phyloP scores from a whole-genome alignment of 2,797 vertebrate species.

The Merluccius polli region DNA sequence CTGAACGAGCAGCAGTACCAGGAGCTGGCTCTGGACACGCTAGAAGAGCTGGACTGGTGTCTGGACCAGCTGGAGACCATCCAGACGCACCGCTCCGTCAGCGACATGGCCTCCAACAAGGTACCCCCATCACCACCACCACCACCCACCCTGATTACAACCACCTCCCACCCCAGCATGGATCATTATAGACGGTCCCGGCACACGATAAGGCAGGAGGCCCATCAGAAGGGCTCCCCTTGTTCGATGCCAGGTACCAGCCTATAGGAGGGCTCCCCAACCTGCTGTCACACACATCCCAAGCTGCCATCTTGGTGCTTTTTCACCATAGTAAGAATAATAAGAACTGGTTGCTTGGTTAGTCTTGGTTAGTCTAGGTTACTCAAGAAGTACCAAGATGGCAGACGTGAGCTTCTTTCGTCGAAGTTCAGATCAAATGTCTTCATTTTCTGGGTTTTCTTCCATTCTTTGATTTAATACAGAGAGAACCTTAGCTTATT shows the following conservation, averaged over 20 bases:
- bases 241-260: no score
- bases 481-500: no score
- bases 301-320: not conserved
- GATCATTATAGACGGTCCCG: not conserved
- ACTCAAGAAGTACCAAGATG: not conserved
- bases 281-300: not conserved
- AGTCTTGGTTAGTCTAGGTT: no score
- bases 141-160: not conserved
- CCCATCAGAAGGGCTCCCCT: no score
- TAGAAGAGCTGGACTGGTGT: constrained; percentile 82
- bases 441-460: not conserved
- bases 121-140: constrained; percentile 36
- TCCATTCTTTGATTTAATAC: no score
- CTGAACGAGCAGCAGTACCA: constrained; percentile 80
- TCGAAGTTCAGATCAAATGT: no score
- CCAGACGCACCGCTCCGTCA: constrained; percentile 78
- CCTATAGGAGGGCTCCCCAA: no score
- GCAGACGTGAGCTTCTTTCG: no score
- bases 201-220: not conserved
- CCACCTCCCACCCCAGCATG: not conserved
- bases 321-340: not conserved
- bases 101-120: constrained; percentile 80
- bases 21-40: constrained; percentile 77
- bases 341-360: not conserved
- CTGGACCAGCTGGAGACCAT: constrained; percentile 80